Evolutionary conservation across 2,888 invertebrate genomes (phyloP), one percentile per base, ranked within the genome.

Genomic region (Timema podura): DNA sequence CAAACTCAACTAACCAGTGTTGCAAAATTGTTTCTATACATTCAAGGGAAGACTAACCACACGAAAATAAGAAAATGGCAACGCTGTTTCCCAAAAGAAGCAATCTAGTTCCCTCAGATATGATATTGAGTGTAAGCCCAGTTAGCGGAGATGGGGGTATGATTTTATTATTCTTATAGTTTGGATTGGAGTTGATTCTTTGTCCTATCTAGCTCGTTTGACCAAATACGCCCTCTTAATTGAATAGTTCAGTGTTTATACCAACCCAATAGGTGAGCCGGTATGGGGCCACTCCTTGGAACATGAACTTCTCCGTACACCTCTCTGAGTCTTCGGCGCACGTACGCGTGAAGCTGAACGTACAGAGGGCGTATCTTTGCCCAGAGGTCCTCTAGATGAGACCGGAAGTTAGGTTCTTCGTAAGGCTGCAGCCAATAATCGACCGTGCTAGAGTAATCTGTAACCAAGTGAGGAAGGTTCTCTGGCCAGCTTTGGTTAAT

Each of bases 291-390:
- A 71, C 81, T 86, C 69, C 87, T 86, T 0, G 88, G 83, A 0
- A 89, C 87, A 0, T 89, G 80, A 1, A 85, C 80, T 54, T 88
- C 87, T 0, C 93, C 93, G 78, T 93, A 93, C 75, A 86, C 84
- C 76, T 89, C 83, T 16, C 87, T 82, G 64, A 95, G 81, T 69
- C 89, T 87, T 75, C 86, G 85, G 74, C 94, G 85, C 0, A 93
- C 90, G 77, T 93, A 95, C 0, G 91, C 92, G 79, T 95, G 95
- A 5, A 95, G 81, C 78, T 94, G 90, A 70, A 89, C 82, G 78
- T 96, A 96, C 5, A 96, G 80, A 0, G 95, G 95, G 74, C 88
- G 88, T 67, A 96, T 82, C 77, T 91, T 87, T 68, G 86, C 84
- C 87, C 91, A 93, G 5, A 93, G 81, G 69, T 84, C 84, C 10